Evolutionary conservation across 2,113 vertebrate species (phyloP).

Genomic region (Oceanodroma tethys): DNA sequence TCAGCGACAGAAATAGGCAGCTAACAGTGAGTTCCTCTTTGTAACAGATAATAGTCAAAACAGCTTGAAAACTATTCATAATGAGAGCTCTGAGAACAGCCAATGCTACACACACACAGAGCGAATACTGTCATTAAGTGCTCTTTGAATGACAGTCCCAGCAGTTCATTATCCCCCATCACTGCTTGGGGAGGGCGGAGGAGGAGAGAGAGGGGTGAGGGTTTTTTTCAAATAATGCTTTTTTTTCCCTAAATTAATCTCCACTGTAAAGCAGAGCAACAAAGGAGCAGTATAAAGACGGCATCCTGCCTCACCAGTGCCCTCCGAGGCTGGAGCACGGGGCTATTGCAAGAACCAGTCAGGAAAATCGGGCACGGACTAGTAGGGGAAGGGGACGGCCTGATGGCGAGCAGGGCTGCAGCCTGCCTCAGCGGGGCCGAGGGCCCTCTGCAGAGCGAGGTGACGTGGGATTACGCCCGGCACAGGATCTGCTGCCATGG

Average conservation of each 20-base stretch:
- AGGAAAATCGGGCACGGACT: fast-evolving
- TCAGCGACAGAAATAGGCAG: constrained; percentile 62
- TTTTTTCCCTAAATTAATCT: constrained; percentile 55
- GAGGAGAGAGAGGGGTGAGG: neutral
- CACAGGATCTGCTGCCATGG: fast-evolving
- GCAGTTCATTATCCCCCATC: constrained; percentile 61
- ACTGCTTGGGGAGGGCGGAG: neutral
- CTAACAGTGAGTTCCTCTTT: constrained; percentile 66
- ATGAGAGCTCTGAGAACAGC: constrained; percentile 58
- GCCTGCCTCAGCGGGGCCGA: neutral
- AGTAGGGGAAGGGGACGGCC: neutral
- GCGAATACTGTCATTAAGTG: constrained; percentile 69
- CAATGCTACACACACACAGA: constrained; percentile 43
- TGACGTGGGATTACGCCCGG: fast-evolving
- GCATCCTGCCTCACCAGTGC: neutral
- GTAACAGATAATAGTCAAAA: constrained; percentile 75
- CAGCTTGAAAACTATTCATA: constrained; percentile 74
- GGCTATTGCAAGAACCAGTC: neutral
- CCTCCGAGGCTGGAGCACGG: neutral
- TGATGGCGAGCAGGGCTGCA: neutral
- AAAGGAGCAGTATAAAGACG: neutral
- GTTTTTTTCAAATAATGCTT: constrained; percentile 3
- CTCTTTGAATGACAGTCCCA: constrained; percentile 65
- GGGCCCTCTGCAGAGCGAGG: neutral
- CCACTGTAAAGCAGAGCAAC: constrained; percentile 6